Base-by-base conservation (phyloP, 2,888 invertebrate species). In the Hydrotaea diabolus region DNA sequence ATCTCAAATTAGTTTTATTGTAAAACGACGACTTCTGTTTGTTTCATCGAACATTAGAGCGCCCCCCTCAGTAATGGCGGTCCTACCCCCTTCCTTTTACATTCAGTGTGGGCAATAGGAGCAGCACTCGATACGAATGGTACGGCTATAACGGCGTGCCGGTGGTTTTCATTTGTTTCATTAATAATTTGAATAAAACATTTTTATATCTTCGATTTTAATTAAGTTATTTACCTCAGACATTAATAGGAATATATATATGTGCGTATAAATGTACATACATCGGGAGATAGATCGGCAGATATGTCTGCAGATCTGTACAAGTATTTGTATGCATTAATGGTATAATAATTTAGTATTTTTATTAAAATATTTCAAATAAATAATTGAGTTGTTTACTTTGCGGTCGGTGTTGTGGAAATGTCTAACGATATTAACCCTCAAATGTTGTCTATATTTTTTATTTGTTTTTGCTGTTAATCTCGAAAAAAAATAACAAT, bases 1-100 rank as follows among this genome's bases (percentile, higher is more conserved):
- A 78, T 73, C 78, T 84, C 81, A 81, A 81, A 75, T 81, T 72
- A 72, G 64, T 57, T 31, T 64, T 77, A 74, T 77, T 75, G 57
- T 80, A 78, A 72, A 72, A 55, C 72, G 75, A 76, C 84, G 75
- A 76, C 84, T 84, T 76, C 84, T 84, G 84, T 84, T 78, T 83
- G 46, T 57, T 31, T 62, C 31, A 21, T 49, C 49, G n/a, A n/a
- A n/a, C 43, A 7, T 13, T 43, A 43, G 11, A 43, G 43, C 43
- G 43, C 36, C 11, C 43, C 43, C 13, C 5, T 43, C 43, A n/a
- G 15, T 13, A 43, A 43, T 43, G 43, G 5, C 15, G 2, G 43
- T 8, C 43, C 43, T 4, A n/a, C n/a, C n/a, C 43, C 43, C n/a
- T 5, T 46, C n/a, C n/a, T n/a, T n/a, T n/a, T n/a, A n/a, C 46